Evolutionary conservation across 2,797 vertebrate species (phyloP).

Genomic region (Rhincodon typus): DNA sequence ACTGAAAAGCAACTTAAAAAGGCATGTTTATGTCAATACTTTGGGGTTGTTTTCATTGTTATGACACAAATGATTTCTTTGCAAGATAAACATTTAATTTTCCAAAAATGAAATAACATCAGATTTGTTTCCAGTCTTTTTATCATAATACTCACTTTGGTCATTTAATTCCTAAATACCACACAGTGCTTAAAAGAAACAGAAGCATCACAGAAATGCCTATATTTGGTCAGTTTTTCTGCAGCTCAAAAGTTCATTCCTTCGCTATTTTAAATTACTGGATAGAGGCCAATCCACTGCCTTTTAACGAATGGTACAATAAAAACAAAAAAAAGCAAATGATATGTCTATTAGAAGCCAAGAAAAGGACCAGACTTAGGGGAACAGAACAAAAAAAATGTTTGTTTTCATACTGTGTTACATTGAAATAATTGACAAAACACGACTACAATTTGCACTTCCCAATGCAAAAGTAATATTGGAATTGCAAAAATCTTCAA

Average conservation of each 20-base stretch:
- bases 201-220: conserved; percentile 57
- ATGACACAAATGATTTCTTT: not conserved
- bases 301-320: conserved; percentile 36
- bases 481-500: not conserved
- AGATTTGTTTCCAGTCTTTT: not conserved
- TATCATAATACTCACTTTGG: not conserved
- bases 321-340: conserved; percentile 14
- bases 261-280: conserved; percentile 64
- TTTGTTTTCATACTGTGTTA: not conserved
- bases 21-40: not conserved
- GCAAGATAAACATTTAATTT: conserved; percentile 7
- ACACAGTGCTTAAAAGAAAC: not conserved
- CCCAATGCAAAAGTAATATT: not conserved
- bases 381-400: not conserved
- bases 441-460: not conserved
- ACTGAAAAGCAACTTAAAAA: not conserved
- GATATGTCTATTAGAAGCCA: not conserved
- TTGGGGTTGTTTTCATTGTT: not conserved
- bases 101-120: not conserved
- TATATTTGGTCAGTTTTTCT: conserved; percentile 71
- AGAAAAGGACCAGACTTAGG: conserved; percentile 13
- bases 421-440: not conserved
- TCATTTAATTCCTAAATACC: conserved; percentile 2
- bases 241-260: conserved; percentile 63
- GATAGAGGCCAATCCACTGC: conserved; percentile 55